These are phyloP conservation scores for Hyphantria cunea DNA, from an alignment of 1,140 invertebrate species.

Conservation along the genomic window DNA sequence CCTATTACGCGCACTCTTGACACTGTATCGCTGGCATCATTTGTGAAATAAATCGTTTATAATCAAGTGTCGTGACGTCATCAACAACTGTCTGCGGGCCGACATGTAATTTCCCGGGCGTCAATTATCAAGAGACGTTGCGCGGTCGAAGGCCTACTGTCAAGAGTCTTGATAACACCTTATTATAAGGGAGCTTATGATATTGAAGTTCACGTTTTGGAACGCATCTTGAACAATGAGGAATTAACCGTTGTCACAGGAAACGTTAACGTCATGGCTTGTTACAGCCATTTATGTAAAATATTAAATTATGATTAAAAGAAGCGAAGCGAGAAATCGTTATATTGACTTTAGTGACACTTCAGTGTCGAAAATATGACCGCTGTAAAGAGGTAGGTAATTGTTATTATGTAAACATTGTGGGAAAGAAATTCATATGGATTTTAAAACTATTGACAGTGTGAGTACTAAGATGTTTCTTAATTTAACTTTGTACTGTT, in stretches of 20 bases:
- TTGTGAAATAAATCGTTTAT: slow-evolving; percentile 77
- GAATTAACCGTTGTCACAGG: background rate
- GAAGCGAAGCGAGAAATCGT: too few species aligned
- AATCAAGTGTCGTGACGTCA: slow-evolving; percentile 79
- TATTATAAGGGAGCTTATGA: slow-evolving; percentile 42
- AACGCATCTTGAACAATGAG: background rate
- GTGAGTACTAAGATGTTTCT: too few species aligned
- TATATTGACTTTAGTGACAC: too few species aligned
- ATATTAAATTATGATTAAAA: too few species aligned
- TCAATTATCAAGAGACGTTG: slow-evolving; percentile 71
- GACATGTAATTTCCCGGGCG: slow-evolving; percentile 79
- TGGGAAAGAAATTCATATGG: too few species aligned
- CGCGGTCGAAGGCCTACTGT: slow-evolving; percentile 66
- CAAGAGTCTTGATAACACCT: slow-evolving; percentile 63
- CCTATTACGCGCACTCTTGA: slow-evolving; percentile 20
- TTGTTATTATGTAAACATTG: too few species aligned
- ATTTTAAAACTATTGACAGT: too few species aligned
- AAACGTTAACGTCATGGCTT: too few species aligned
- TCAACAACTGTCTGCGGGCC: slow-evolving; percentile 76
- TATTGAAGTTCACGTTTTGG: slow-evolving; percentile 3
- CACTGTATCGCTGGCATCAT: slow-evolving; percentile 42
- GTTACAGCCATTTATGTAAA: too few species aligned
- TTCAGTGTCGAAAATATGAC: too few species aligned
- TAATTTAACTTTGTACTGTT: too few species aligned
- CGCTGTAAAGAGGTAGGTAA: too few species aligned